Percentiles rank a stretch among this genome's conserved stretches.
Conservation (phyloP, 2,888 invertebrate species). For the Amphipoea lucens region DNA sequence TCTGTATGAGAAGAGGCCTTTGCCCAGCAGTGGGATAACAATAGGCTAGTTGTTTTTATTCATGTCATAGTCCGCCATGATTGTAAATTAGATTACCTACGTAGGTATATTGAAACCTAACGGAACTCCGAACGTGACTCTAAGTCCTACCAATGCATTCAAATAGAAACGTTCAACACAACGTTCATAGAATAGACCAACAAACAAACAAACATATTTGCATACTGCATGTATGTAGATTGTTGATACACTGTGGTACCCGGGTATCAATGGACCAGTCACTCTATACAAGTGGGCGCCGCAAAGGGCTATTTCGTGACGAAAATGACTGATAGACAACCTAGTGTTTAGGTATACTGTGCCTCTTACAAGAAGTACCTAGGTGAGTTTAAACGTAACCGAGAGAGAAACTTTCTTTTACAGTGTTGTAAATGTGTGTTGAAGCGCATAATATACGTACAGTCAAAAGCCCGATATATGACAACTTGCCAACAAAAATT, state of each 20-base stretch:
- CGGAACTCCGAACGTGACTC: constrained; percentile 5
- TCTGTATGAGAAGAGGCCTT: too few relatives aligned
- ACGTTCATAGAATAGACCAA: constrained; percentile 15
- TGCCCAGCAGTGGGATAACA: too few relatives aligned
- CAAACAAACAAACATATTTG: constrained; percentile 33
- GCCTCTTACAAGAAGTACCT: not conserved
- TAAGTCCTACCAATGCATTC: constrained; percentile 5
- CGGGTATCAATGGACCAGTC: not conserved
- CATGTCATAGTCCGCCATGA: not conserved
- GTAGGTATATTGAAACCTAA: not conserved
- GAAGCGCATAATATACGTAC: not conserved
- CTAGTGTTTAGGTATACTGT: not conserved
- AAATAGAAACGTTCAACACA: constrained; percentile 28
- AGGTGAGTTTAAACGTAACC: not conserved
- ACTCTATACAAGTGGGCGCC: not conserved
- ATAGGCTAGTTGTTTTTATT: not conserved
- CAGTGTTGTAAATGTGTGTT: not conserved
- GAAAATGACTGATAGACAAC: not conserved
- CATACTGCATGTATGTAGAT: constrained; percentile 6
- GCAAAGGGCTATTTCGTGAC: not conserved
- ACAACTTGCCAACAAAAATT: not conserved
- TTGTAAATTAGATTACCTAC: not conserved
- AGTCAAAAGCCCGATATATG: not conserved
- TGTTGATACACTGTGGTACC: not conserved
- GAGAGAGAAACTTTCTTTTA: too few relatives aligned